These are phyloP conservation scores for Python bivittatus DNA, from an alignment of 2,113 vertebrate genomes.

Conservation along the genomic window DNA sequence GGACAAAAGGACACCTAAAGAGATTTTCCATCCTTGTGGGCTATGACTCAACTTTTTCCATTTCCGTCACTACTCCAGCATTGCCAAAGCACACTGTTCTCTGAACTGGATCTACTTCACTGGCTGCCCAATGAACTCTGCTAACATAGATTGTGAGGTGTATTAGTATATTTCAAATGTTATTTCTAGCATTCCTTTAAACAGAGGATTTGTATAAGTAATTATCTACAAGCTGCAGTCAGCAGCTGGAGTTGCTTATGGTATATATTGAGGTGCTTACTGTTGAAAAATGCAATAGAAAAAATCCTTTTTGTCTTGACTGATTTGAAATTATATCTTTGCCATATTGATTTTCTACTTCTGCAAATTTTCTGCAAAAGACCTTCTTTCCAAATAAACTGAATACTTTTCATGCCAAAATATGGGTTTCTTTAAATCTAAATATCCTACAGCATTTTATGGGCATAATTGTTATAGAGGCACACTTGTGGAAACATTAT, in stretches of 20 bases:
- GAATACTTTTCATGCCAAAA: background rate
- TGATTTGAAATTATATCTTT: background rate
- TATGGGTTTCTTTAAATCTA: background rate
- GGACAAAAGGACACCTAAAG: background rate
- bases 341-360: background rate
- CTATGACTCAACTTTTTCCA: background rate
- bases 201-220: background rate
- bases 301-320: background rate
- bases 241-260: background rate
- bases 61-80: background rate
- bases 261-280: fast-evolving
- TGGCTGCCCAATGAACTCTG: background rate
- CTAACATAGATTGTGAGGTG: background rate
- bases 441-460: background rate
- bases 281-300: background rate
- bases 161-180: background rate
- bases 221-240: background rate
- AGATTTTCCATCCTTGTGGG: background rate
- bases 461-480: background rate
- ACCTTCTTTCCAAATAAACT: background rate
- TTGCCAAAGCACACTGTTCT: slow-evolving; percentile 11
- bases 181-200: fast-evolving
- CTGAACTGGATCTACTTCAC: background rate
- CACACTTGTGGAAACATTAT: background rate
- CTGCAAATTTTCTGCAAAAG: background rate